A percentile compares a stretch with the other conserved stretches of the same genome.
Conservation (phyloP, 2,797 vertebrate genomes). For the Sarcoramphus papa region DNA sequence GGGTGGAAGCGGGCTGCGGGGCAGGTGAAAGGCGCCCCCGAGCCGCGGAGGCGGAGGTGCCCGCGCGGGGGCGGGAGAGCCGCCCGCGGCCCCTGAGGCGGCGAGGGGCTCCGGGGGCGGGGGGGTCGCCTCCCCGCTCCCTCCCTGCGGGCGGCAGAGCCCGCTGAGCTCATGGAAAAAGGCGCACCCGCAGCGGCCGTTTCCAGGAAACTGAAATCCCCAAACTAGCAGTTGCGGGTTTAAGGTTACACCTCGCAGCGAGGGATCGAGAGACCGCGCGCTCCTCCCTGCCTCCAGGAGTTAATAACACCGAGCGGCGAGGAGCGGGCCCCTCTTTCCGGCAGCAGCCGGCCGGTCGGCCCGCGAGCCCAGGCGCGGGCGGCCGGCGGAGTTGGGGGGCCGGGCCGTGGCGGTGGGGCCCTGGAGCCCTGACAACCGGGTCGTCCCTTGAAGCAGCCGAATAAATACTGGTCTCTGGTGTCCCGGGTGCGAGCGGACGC, state of each 20-base stretch:
- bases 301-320: constrained; percentile 71
- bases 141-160: background rate
- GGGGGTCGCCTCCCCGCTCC: background rate
- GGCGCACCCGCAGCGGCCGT: background rate
- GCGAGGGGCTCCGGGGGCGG: background rate
- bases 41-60: background rate
- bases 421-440: background rate
- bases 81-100: background rate
- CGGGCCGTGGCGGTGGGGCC: background rate
- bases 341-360: background rate
- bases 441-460: background rate
- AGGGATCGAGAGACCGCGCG: constrained; percentile 54
- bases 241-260: constrained; percentile 55
- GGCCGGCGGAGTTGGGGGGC: background rate
- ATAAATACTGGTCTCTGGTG: background rate
- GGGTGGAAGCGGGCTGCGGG: background rate
- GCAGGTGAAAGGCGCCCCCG: background rate
- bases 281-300: constrained; percentile 24
- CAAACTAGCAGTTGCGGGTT: constrained; percentile 39
- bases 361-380: background rate
- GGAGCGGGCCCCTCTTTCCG: background rate
- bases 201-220: constrained; percentile 48
- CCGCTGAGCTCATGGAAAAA: constrained; percentile 25
- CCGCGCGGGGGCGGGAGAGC: background rate
- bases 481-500: background rate